Base-by-base conservation (phyloP, 1,140 invertebrate genomes). In the Aphelinus atriplicis region DNA sequence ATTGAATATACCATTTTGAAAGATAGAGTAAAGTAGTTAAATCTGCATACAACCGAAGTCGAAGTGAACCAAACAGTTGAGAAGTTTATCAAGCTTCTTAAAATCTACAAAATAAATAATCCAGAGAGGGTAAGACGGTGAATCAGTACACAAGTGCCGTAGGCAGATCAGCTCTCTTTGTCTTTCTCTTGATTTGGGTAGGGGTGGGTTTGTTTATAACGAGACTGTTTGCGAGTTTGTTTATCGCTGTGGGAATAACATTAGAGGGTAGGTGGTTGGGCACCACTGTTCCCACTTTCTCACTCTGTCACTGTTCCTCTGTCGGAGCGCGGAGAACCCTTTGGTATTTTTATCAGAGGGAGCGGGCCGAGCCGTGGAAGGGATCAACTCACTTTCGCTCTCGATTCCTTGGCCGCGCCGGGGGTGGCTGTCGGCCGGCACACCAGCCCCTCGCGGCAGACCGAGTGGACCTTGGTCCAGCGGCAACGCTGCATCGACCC, bases 401-500 rank as follows among this genome's bases (percentile, higher is more conserved):
- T 84, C 84, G 77, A 80, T 84, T 84, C 81, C 81, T 82, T 81
- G 80, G 71, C 67, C 74, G 69, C 66, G 5, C 61, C 9, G 10
- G 57, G 3, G 57, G 55, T n/a, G 55, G 3, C 58, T 26, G 26
- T 26, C 26, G 26, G 26, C 26, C 26, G 26, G 26, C 26, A 26
- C 26, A 26, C 26, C 26, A 26, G 26, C 26, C 26, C 26, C 26
- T 26, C 68, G 57, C 48, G 67, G 79, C 84, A 86, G 85, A 84
- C 84, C 84, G 84, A 86, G 84, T 85, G 85, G 85, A 86, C 85
- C 84, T 85, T 84, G 84, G 85, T 86, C 85, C 84, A 85, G 84
- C 81, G 75, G 26, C 26, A 26, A 26, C 51, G 51, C 84, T 85
- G 83, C 84, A 85, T 85, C 85, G 84, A 85, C 85, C 83, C 80